Evolutionary conservation across 2,888 invertebrate genomes (phyloP).

Genomic region (Volucella inflata): DNA sequence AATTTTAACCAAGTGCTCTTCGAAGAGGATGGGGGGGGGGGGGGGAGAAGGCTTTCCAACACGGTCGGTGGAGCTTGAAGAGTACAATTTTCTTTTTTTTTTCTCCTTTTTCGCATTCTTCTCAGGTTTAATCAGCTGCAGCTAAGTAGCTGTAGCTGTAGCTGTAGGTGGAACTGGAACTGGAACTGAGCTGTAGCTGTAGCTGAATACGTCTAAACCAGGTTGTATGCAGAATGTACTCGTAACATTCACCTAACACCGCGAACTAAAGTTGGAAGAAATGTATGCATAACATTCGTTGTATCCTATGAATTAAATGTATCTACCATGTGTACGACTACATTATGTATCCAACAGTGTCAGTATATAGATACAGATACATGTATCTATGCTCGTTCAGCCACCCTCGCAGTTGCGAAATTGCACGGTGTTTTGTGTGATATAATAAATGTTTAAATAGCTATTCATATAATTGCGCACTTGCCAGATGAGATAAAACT

Average conservation of each 20-base stretch:
- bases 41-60: no score
- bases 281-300: constrained; percentile 19
- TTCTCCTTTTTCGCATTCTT: constrained; percentile 19
- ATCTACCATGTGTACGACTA: background rate
- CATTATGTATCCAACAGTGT: background rate
- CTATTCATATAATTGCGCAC: constrained; percentile 72
- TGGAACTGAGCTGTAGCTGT: background rate
- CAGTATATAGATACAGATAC: constrained; percentile 7
- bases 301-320: constrained; percentile 30
- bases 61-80: constrained; percentile 7
- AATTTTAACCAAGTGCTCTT: constrained; percentile 66
- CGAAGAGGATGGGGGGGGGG: constrained; percentile 22
- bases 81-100: background rate
- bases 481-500: constrained; percentile 73
- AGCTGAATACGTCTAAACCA: constrained; percentile 65
- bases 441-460: constrained; percentile 75
- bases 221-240: constrained; percentile 31
- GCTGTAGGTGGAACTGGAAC: no score
- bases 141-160: constrained; percentile 24
- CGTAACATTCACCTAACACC: background rate
- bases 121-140: constrained; percentile 70
- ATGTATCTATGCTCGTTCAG: background rate
- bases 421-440: constrained; percentile 54
- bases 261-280: background rate
- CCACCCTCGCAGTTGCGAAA: background rate